phyloP scores from a whole-genome alignment of 2,888 invertebrate species.

The Heteropelma amictum region DNA sequence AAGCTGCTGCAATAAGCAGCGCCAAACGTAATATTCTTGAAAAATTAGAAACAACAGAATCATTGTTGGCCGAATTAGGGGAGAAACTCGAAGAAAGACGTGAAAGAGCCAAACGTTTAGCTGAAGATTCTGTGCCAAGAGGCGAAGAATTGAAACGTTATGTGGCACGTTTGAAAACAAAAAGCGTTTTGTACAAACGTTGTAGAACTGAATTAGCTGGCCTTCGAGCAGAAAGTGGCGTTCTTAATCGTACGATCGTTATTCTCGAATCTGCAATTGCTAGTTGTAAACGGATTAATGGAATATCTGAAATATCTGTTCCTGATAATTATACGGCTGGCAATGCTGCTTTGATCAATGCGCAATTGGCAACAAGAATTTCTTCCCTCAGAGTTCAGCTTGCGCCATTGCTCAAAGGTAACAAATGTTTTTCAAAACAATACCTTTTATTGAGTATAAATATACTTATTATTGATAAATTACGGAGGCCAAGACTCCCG shows the following conservation, averaged over 20 bases:
- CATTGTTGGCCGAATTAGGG: slow-evolving; percentile 84
- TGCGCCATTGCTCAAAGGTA: slow-evolving; percentile 67
- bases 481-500: too few species aligned
- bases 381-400: slow-evolving; percentile 62
- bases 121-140: slow-evolving; percentile 68
- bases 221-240: slow-evolving; percentile 87
- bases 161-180: slow-evolving; percentile 88
- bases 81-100: slow-evolving; percentile 66
- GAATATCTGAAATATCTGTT: slow-evolving; percentile 40
- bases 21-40: slow-evolving; percentile 82
- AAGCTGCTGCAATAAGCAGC: slow-evolving; percentile 88
- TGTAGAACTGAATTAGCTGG: slow-evolving; percentile 87
- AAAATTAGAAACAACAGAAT: slow-evolving; percentile 75
- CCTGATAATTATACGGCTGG: slow-evolving; percentile 64
- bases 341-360: slow-evolving; percentile 65
- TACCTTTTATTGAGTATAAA: too few species aligned
- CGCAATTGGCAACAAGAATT: slow-evolving; percentile 62
- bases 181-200: slow-evolving; percentile 90
- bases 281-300: slow-evolving; percentile 44
- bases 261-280: slow-evolving; percentile 81
- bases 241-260: slow-evolving; percentile 87
- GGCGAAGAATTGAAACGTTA: slow-evolving; percentile 93
- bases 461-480: too few species aligned
- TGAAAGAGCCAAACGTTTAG: slow-evolving; percentile 64
- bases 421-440: neutral